phyloP scores from a whole-genome alignment of 2,113 vertebrate species.

The Nesospiza acunhae region DNA sequence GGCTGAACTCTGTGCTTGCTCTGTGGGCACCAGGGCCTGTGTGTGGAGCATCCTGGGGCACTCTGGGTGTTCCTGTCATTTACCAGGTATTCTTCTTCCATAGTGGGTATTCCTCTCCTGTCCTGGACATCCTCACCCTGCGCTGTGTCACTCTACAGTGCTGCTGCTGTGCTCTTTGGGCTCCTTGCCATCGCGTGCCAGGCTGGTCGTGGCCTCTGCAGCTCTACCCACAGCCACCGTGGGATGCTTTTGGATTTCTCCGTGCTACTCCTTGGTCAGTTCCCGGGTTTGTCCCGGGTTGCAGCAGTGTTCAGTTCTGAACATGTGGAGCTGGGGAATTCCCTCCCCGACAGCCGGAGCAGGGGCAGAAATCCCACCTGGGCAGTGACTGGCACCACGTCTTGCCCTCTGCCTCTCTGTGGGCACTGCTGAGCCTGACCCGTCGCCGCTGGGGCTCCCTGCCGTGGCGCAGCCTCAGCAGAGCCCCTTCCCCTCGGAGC shows the following conservation, averaged over 20 bases:
- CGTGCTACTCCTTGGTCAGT: accelerated
- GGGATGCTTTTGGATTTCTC: background rate
- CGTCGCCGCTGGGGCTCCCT: accelerated
- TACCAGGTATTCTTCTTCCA: background rate
- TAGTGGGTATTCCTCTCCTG: background rate
- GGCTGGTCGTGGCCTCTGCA: background rate
- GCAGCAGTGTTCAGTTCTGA: accelerated
- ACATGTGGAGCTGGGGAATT: accelerated
- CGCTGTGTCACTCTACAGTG: accelerated
- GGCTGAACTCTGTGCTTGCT: background rate
- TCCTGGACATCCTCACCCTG: accelerated
- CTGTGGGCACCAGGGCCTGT: too few relatives aligned
- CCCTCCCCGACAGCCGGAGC: background rate
- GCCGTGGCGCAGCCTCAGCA: accelerated
- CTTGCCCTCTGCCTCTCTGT: background rate
- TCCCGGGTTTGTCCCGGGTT: accelerated
- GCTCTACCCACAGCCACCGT: accelerated
- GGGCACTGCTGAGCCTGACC: background rate
- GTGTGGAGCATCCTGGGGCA: background rate
- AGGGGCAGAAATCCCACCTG: background rate
- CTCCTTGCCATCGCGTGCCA: background rate
- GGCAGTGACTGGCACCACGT: accelerated
- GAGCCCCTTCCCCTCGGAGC: background rate
- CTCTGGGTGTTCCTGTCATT: background rate
- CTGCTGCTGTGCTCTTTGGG: background rate